These are phyloP conservation scores for Diadromus collaris DNA, from an alignment of 2,888 invertebrate genomes.

Conservation along the genomic window DNA sequence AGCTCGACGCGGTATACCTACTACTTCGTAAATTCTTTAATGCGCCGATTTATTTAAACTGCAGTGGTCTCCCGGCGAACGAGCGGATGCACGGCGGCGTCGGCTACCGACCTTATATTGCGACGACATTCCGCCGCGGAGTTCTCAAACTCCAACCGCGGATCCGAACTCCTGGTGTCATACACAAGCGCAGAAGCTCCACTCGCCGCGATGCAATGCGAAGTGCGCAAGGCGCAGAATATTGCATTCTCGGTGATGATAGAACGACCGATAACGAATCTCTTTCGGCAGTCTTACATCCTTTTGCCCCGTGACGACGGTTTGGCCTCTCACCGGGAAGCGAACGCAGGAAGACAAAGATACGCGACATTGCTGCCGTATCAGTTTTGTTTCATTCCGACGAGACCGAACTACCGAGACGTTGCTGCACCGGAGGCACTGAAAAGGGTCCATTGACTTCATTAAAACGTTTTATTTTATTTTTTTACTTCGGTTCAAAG, in stretches of 20 bases:
- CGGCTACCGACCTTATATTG: slow-evolving; percentile 51
- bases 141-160: slow-evolving; percentile 30
- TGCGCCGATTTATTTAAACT: slow-evolving; percentile 66
- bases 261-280: slow-evolving; percentile 60
- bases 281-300: slow-evolving; percentile 46
- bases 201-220: slow-evolving; percentile 14
- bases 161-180: slow-evolving; percentile 31
- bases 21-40: slow-evolving; percentile 67
- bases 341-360: slow-evolving; percentile 6
- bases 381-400: slow-evolving; percentile 9
- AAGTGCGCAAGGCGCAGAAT: slow-evolving; percentile 16
- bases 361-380: neutral
- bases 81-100: slow-evolving; percentile 50
- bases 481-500: neutral
- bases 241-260: slow-evolving; percentile 55
- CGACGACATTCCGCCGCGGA: slow-evolving; percentile 52
- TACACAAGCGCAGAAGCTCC: slow-evolving; percentile 36
- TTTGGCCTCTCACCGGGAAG: slow-evolving; percentile 10
- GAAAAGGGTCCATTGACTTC: neutral
- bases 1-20: slow-evolving; percentile 46
- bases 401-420: neutral
- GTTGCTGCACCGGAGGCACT: neutral
- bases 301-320: slow-evolving; percentile 2
- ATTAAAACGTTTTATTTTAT: neutral
- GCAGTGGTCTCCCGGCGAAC: slow-evolving; percentile 54